Evolutionary conservation across 2,113 vertebrate genomes (phyloP).

Genomic region (Mixornis gularis): DNA sequence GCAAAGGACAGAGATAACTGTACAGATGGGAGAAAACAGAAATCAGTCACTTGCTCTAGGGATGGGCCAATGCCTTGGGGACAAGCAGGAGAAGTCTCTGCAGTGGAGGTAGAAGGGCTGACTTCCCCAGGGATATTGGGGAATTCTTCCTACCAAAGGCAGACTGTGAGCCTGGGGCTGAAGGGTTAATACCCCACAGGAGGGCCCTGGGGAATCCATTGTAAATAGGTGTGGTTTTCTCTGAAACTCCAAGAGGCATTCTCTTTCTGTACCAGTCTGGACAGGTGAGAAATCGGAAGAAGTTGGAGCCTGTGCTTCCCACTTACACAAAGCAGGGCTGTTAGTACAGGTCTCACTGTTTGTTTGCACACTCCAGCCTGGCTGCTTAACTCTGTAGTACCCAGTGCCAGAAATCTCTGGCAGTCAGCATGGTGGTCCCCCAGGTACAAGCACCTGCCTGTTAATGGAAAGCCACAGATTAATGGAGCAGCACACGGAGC

Average conservation of each 20-base stretch:
- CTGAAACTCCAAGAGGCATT: constrained; percentile 49
- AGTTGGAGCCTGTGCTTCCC: constrained; percentile 56
- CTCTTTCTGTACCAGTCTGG: constrained; percentile 62
- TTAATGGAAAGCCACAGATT: constrained; percentile 56
- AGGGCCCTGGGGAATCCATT: constrained; percentile 19
- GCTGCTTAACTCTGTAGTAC: constrained; percentile 32
- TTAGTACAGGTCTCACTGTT: constrained; percentile 35
- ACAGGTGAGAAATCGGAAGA: constrained; percentile 69
- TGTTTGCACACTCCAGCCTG: constrained; percentile 39
- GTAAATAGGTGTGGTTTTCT: constrained; percentile 63
- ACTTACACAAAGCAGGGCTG: constrained; percentile 57
- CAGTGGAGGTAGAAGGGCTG: not conserved
- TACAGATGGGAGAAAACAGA: not conserved
- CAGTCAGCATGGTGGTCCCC: constrained; percentile 43
- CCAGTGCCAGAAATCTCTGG: constrained; percentile 36
- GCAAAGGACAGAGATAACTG: not conserved
- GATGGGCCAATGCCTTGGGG: not conserved
- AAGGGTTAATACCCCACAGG: constrained; percentile 46
- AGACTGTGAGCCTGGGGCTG: not conserved
- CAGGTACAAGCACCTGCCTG: constrained; percentile 59
- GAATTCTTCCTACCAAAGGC: not conserved
- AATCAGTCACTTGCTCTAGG: not conserved
- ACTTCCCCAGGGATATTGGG: not conserved
- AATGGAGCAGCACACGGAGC: constrained; percentile 47
- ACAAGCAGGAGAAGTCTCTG: not conserved